Evolutionary conservation across 2,888 invertebrate species (phyloP), one percentile per base, ranked within the genome.

Genomic region (Dexiosoma caninum): DNA sequence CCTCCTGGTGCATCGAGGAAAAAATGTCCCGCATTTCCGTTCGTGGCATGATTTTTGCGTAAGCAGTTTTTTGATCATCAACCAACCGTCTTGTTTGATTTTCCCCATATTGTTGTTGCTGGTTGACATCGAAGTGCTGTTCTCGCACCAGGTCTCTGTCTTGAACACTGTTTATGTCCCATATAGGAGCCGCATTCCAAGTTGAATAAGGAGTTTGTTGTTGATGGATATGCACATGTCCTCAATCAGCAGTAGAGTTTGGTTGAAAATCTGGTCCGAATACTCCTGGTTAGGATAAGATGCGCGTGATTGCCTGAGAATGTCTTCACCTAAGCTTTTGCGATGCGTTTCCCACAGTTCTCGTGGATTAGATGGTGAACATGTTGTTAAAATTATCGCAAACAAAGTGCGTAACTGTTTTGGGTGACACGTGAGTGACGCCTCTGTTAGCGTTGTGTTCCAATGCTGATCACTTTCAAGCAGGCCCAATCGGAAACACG

Each of bases 1-100:
- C 59, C 60, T 49, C 66, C 72, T 42, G 72, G 67, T 23, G 67
- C 66, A 72, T 72, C 60, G 12, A 66, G 37, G 44, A 77, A 77
- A 37, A 60, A 66, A 10, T 67, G 37, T 60, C 78, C 72, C 2
- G 42, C 66, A 51, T 27, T 51, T 16, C 23, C 35, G 21, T 72
- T 59, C 32, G 51, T 55, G 37, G 57, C 53, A 78, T 78, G 16
- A 78, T 60, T 67, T 23, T 72, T 40, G 42, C 71, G 46, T 64
- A 75, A 27, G 32, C 53, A 14, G n/a, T 40, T 64, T 77, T 60
- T 57, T 55, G 27, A 60, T 60, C 46, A 40, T 30, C 30, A 49
- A 46, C 40, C 27, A 44, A 44, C 37, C 32, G 19, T 10, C n/a
- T 57, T 14, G 30, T 35, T 44, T 46, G 42, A 44, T 19, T 64